phyloP scores from a whole-genome alignment of 1,140 invertebrate genomes.

The Drosophila suzukii region DNA sequence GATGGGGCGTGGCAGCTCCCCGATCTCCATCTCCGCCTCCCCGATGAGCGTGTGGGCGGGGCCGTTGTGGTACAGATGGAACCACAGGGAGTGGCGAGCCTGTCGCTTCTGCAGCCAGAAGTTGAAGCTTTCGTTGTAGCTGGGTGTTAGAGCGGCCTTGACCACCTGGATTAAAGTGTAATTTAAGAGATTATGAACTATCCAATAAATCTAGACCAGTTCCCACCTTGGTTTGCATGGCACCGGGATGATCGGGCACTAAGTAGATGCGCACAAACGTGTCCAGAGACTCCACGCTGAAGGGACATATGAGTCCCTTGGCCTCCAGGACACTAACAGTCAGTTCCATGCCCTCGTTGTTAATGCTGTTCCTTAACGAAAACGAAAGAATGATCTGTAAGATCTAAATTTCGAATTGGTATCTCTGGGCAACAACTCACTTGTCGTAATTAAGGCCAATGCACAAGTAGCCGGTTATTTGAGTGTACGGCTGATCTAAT shows the following conservation, averaged over 20 bases:
- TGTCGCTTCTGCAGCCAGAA: constrained; percentile 87
- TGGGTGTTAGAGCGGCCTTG: constrained; percentile 87
- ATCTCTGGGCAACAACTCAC: constrained; percentile 81
- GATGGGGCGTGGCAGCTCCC: constrained; percentile 84
- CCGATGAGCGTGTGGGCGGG: constrained; percentile 81
- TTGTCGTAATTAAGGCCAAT: constrained; percentile 92
- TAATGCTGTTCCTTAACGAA: constrained; percentile 37
- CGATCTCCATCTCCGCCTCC: constrained; percentile 86
- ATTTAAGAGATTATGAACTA: background rate
- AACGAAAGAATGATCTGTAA: background rate
- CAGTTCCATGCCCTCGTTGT: constrained; percentile 89
- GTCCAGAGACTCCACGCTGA: constrained; percentile 88
- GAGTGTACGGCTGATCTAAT: constrained; percentile 87
- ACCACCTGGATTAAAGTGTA: constrained; percentile 54
- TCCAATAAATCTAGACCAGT: background rate
- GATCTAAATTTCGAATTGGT: background rate
- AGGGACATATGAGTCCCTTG: constrained; percentile 88
- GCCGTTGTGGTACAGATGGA: constrained; percentile 83
- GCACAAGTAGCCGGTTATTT: constrained; percentile 90
- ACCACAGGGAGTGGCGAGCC: constrained; percentile 81
- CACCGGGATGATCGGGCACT: constrained; percentile 89
- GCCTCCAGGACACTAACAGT: constrained; percentile 91
- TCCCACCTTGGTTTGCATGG: constrained; percentile 89
- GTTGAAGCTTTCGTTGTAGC: constrained; percentile 90
- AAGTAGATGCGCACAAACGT: constrained; percentile 91